phyloP scores from a whole-genome alignment of 2,113 vertebrate genomes.

The Cricetomys ansorgei region DNA sequence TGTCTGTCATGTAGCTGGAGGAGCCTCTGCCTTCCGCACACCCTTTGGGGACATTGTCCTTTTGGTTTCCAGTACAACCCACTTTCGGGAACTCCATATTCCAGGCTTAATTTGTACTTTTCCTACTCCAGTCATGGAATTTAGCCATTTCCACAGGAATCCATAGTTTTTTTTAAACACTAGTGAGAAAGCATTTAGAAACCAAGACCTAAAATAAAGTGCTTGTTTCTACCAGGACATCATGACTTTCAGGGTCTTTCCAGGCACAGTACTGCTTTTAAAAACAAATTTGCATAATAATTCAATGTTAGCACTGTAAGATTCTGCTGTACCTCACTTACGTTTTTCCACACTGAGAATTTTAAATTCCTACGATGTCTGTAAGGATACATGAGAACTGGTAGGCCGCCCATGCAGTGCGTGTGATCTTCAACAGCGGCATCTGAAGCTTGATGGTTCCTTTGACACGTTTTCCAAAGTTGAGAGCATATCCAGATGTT shows the following conservation, averaged over 20 bases:
- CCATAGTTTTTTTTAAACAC: neutral
- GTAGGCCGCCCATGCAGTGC: neutral
- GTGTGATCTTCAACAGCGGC: neutral
- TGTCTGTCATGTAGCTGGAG: neutral
- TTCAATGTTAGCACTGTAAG: neutral
- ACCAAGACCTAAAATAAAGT: neutral
- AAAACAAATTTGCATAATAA: neutral
- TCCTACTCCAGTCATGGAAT: neutral
- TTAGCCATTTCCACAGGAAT: conserved; percentile 30
- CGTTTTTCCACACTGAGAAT: neutral
- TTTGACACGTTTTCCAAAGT: neutral
- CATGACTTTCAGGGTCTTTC: neutral
- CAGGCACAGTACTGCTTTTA: neutral
- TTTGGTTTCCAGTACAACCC: neutral
- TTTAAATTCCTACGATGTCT: neutral
- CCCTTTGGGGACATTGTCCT: rapidly evolving
- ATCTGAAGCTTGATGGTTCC: neutral
- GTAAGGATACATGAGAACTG: neutral
- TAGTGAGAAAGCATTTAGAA: neutral
- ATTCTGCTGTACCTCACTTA: neutral
- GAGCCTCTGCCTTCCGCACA: neutral
- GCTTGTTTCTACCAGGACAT: neutral
- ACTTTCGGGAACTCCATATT: neutral
- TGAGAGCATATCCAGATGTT: neutral
- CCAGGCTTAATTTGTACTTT: conserved; percentile 32